Base-by-base conservation (phyloP, 2,888 invertebrate genomes). In the Oscheius sp. region DNA sequence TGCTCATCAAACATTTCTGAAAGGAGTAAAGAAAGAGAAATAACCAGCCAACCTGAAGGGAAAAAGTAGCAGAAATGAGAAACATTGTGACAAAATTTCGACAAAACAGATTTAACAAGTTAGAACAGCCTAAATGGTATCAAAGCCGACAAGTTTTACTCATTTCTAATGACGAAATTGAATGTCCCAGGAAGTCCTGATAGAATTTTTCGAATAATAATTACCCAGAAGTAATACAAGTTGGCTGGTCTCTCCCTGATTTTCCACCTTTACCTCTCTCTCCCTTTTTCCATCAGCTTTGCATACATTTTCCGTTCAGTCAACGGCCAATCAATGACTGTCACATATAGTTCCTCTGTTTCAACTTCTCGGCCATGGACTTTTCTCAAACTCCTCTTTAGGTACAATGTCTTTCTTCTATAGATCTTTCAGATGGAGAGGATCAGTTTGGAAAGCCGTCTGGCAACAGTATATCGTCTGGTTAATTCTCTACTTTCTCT, bases 401-500 rank as follows among this genome's bases (percentile, higher is more conserved):
- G 76, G 71, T 78, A 20, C 6, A 44, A 38, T 28, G n/a, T n/a
- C n/a, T n/a, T n/a, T n/a, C n/a, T n/a, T n/a, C n/a, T n/a, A n/a
- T n/a, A n/a, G n/a, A n/a, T n/a, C 36, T 12, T 67, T 61, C 45
- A 73, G 77, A 71, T 80, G 80, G 80, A 68, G 73, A 28, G 82
- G 82, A 0, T 80, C 80, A 0, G 75, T 82, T 8, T 82, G 82
- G 82, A 81, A 81, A 50, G 79, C 76, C n/a, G 75, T 83, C 24
- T 77, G 80, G 76, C 70, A 75, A 44, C 81, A 83, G 66, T 77
- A 81, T 49, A 36, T 77, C 24, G 73, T 76, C 6, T 83, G 82
- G 82, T 54, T 79, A 6, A 69, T 68, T 6, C 67, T 79, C 1
- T 83, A 70, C 59, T 71, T 72, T 30, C 49, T 72, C n/a, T 65